phyloP scores from a whole-genome alignment of 1,140 invertebrate genomes.

The Ooceraea biroi region DNA sequence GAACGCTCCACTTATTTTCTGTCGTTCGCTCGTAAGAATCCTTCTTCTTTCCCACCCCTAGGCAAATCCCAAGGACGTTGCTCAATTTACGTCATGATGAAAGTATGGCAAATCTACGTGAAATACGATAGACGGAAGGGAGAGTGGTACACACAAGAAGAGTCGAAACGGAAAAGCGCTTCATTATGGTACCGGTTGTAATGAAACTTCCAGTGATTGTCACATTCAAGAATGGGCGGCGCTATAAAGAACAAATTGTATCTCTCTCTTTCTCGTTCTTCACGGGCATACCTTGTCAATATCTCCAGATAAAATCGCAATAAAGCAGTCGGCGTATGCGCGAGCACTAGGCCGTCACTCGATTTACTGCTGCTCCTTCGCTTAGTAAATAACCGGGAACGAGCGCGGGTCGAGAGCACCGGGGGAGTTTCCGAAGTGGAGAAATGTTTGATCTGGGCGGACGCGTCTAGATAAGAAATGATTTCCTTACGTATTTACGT shows the following conservation, averaged over 20 bases:
- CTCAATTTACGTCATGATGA: constrained; percentile 69
- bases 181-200: constrained; percentile 66
- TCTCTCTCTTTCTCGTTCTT: constrained; percentile 14
- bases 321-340: constrained; percentile 30
- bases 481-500: constrained; percentile 59
- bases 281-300: constrained; percentile 47
- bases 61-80: constrained; percentile 68
- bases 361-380: constrained; percentile 50
- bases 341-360: constrained; percentile 42
- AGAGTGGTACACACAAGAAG: background rate
- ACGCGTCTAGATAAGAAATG: constrained; percentile 52
- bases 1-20: constrained; percentile 72
- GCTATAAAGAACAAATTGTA: constrained; percentile 69
- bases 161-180: constrained; percentile 58
- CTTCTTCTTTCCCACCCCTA: background rate
- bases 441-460: constrained; percentile 55
- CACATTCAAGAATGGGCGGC: constrained; percentile 35
- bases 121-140: background rate
- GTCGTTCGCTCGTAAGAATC: constrained; percentile 57
- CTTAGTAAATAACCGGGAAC: constrained; percentile 50
- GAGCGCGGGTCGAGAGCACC: background rate
- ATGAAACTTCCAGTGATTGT: constrained; percentile 66
- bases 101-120: constrained; percentile 57
- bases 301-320: constrained; percentile 48
- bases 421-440: background rate